Conservation (phyloP, 2,113 vertebrate species). For the Carlito syrichta region DNA sequence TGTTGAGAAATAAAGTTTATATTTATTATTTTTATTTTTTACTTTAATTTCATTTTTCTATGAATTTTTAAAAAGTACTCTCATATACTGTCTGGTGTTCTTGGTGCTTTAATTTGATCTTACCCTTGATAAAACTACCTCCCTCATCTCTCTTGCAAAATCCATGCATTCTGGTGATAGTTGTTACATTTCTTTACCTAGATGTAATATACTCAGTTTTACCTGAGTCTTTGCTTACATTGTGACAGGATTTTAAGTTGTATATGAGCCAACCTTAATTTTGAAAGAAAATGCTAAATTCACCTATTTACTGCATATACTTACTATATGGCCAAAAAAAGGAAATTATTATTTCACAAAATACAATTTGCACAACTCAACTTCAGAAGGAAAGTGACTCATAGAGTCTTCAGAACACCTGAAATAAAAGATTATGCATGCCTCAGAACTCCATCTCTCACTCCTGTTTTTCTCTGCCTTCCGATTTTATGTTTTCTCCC, state of each 20-base stretch:
- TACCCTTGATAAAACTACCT: background rate
- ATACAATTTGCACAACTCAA: background rate
- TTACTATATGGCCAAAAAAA: constrained; percentile 1
- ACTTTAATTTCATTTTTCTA: background rate
- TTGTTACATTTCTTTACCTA: background rate
- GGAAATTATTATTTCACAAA: background rate
- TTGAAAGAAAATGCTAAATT: background rate
- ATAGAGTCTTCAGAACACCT: background rate
- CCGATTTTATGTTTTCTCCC: background rate
- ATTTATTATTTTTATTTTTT: background rate
- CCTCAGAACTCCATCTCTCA: too few species aligned
- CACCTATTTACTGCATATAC: background rate
- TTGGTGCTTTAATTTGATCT: background rate
- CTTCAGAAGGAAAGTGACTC: background rate
- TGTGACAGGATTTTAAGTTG: background rate
- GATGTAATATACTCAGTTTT: background rate
- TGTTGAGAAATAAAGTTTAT: background rate
- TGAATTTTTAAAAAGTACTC: background rate
- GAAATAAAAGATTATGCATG: background rate
- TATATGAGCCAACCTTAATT: background rate
- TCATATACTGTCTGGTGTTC: background rate
- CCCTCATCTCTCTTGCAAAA: background rate
- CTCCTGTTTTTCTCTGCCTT: background rate
- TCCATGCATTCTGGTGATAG: background rate
- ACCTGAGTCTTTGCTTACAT: background rate